Evolutionary conservation across 2,113 vertebrate species (phyloP).

Genomic region (Oenanthe oenanthe): DNA sequence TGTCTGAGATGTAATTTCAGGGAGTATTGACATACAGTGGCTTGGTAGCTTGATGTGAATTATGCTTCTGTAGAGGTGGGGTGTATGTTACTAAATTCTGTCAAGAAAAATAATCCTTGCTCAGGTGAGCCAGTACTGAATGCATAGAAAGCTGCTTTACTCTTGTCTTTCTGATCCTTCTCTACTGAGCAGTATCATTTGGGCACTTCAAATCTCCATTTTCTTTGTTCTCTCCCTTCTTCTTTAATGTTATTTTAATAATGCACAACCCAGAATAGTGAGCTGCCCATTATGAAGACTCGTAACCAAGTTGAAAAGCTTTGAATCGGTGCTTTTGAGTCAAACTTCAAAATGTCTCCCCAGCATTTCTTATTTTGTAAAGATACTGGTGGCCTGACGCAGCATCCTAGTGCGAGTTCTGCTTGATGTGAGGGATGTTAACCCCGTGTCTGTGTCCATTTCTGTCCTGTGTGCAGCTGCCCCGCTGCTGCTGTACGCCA

Average conservation of each 20-base stretch:
- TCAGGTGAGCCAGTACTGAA: background rate
- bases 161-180: background rate
- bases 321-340: background rate
- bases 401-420: fast-evolving
- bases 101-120: background rate
- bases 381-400: background rate
- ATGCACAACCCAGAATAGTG: background rate
- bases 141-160: background rate
- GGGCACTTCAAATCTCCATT: background rate
- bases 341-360: background rate
- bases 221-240: background rate
- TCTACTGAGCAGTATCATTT: background rate
- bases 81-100: background rate
- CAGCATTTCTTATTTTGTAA: background rate
- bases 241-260: constrained; percentile 42
- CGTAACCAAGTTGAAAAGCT: background rate
- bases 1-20: background rate
- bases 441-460: background rate
- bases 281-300: background rate
- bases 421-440: background rate
- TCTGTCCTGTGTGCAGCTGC: constrained; percentile 74
- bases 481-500: constrained; percentile 93
- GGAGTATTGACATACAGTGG: background rate
- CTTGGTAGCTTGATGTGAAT: background rate
- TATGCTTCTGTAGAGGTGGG: background rate